phyloP scores from a whole-genome alignment of 2,888 invertebrate species.

The Drosophila multiciliata region DNA sequence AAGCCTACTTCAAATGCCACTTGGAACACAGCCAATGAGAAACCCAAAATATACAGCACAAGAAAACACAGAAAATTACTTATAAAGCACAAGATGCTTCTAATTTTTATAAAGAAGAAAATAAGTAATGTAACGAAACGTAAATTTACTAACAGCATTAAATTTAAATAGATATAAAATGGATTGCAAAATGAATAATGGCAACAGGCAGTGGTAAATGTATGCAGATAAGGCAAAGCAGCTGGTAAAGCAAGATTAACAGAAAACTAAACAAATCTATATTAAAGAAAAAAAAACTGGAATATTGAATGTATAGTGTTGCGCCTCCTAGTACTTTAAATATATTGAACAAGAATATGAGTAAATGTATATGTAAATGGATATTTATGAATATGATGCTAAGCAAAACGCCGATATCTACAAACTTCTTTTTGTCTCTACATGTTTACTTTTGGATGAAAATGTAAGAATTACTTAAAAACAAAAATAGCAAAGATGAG shows the following conservation, averaged over 20 bases:
- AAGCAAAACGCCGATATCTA: conserved; percentile 61
- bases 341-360: conserved; percentile 66
- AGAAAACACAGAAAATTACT: conserved; percentile 43
- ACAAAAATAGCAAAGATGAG: conserved; percentile 51
- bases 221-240: conserved; percentile 25
- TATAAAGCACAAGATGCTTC: conserved; percentile 50
- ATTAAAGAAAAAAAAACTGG: conserved; percentile 40
- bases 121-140: conserved; percentile 25
- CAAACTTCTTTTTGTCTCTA: conserved; percentile 61
- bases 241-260: conserved; percentile 30
- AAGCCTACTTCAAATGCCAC: conserved; percentile 44
- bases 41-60: conserved; percentile 46
- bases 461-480: conserved; percentile 43
- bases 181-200: conserved; percentile 28
- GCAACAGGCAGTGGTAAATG: conserved; percentile 25
- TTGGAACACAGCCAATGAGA: conserved; percentile 46
- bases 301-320: conserved; percentile 79
- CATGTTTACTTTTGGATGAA: conserved; percentile 59
- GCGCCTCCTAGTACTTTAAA: conserved; percentile 76
- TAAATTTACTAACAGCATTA: conserved; percentile 49
- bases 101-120: conserved; percentile 45
- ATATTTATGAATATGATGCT: conserved; percentile 64
- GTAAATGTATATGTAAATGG: conserved; percentile 66
- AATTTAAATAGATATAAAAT: conserved; percentile 54
- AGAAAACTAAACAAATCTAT: conserved; percentile 52